Conservation (phyloP, 2,888 invertebrate genomes). For the Chorisops tibialis region DNA sequence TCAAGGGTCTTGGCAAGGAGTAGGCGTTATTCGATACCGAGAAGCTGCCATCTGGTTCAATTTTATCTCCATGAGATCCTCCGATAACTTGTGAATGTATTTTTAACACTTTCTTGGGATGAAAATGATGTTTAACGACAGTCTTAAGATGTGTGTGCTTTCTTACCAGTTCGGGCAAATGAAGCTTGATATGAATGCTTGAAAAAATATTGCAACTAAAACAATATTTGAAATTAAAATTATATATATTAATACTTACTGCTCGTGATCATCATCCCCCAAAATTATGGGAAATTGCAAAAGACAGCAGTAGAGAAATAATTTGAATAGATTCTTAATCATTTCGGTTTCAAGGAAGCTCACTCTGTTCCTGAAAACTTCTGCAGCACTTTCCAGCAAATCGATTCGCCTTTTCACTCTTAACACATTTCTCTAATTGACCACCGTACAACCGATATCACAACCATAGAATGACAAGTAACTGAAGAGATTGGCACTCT, state of each 20-base stretch:
- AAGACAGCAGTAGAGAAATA: no score
- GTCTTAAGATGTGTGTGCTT: slow-evolving; percentile 22
- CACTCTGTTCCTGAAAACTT: no score
- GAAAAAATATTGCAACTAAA: background rate
- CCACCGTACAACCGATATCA: no score
- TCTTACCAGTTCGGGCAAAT: slow-evolving; percentile 11
- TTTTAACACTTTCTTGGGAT: slow-evolving; percentile 12
- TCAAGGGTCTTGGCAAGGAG: background rate
- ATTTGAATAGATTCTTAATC: no score
- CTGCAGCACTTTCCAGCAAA: no score
- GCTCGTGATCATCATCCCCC: slow-evolving; percentile 4
- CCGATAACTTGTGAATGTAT: background rate
- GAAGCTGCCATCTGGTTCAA: slow-evolving; percentile 3
- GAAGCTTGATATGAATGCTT: slow-evolving; percentile 24
- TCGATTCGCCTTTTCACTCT: no score
- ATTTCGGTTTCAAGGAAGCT: no score
- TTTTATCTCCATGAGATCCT: background rate
- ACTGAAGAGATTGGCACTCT: no score
- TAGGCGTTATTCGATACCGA: slow-evolving; percentile 1
- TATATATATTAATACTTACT: slow-evolving; percentile 11
- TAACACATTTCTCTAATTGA: no score
- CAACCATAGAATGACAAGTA: no score
- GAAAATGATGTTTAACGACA: slow-evolving; percentile 18
- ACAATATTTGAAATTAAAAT: background rate
- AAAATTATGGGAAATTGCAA: background rate